A percentile compares a stretch with the other conserved stretches of the same genome.
phyloP scores from a whole-genome alignment of 1,140 invertebrate genomes.

The Zeugodacus cucurbitae region DNA sequence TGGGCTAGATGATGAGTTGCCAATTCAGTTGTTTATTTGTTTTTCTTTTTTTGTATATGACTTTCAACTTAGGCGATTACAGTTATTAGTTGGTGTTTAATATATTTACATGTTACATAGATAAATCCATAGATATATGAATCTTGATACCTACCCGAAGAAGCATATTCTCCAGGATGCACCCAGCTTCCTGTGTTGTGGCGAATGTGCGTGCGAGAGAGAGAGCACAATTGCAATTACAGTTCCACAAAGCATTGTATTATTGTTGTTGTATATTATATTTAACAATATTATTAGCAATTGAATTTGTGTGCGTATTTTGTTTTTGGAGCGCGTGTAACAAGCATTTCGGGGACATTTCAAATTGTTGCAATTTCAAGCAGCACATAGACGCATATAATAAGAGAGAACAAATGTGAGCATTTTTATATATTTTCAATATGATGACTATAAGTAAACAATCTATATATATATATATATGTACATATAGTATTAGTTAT shows the following conservation, averaged over 20 bases:
- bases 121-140: slow-evolving; percentile 64
- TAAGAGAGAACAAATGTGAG: background rate
- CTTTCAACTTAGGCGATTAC: slow-evolving; percentile 19
- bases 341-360: background rate
- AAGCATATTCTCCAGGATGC: slow-evolving; percentile 98
- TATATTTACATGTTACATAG: slow-evolving; percentile 66
- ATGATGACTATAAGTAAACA: background rate
- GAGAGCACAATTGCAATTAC: background rate
- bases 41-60: background rate
- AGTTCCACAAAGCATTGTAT: background rate
- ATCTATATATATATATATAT: background rate
- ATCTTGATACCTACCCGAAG: slow-evolving; percentile 84
- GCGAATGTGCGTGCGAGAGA: background rate
- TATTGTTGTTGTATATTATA: background rate
- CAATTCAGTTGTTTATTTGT: background rate
- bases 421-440: background rate
- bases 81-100: slow-evolving; percentile 58
- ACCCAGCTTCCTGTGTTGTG: slow-evolving; percentile 88
- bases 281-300: background rate
- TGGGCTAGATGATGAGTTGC: slow-evolving; percentile 16
- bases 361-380: background rate
- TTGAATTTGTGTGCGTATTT: background rate
- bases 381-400: background rate
- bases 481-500: background rate
- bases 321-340: background rate